Base-by-base conservation (phyloP, 1,140 invertebrate genomes). In the Drosophila parvula region DNA sequence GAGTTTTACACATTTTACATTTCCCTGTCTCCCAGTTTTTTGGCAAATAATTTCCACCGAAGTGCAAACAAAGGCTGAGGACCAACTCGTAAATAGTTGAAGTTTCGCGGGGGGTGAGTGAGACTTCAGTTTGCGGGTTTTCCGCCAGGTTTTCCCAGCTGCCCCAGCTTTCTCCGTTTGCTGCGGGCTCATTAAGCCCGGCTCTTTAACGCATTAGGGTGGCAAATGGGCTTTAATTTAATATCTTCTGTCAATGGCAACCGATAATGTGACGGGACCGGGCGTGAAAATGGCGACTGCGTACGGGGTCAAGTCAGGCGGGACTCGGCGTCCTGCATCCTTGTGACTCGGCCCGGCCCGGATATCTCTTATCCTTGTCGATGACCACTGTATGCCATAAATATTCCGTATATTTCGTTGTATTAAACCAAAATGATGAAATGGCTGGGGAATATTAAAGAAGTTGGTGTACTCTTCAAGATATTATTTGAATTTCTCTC, bases 191-290 rank as follows among this genome's bases (percentile, higher is more conserved):
- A 85, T 85, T 84, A 84, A 81, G 81, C 55, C 62, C 61, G 73
- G 65, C 81, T 81, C 78, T 81, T 85, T 77, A 82, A 79, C 83
- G 79, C 82, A 88, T 88, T 88, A 82, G 79, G 44, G 59, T 45
- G 57, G 57, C 45, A 68, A 84, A 79, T 64, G 74, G 74, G 74
- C 74, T 67, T 86, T 65, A 60, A 59, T 63, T 65, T 60, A 83
- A 77, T 61, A 50, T 45, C 48, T 30, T 27, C 45, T 38, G 59
- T 40, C 51, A 58, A 80, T 73, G 68, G 44, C 53, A 40, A 57
- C 59, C 75, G 59, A 88, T 86, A 81, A 78, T 79, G 58, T 68
- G 65, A 57, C 58, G 36, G 40, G 45, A 43, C 48, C 38, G 43
- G 60, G 53, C 68, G 61, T 62, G 56, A 64, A 68, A 81, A 62